Conservation (phyloP, 2,797 vertebrate species). For the Poliocrania exsul region DNA sequence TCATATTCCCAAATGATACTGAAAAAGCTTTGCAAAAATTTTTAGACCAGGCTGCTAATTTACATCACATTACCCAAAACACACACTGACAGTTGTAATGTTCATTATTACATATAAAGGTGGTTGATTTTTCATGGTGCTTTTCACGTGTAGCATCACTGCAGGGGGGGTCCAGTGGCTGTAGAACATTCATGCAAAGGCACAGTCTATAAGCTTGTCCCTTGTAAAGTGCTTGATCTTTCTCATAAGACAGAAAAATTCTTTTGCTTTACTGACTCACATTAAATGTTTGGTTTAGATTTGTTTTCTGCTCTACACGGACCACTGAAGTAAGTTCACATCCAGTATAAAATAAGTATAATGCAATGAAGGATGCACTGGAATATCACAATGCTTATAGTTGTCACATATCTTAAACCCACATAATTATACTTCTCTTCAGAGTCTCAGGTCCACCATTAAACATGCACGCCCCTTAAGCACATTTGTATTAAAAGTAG, state of each 20-base stretch:
- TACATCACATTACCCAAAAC: background rate
- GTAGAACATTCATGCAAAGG: accelerated
- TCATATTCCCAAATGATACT: background rate
- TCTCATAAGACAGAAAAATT: background rate
- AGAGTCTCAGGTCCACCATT: background rate
- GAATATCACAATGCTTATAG: background rate
- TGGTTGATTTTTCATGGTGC: background rate
- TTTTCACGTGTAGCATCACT: background rate
- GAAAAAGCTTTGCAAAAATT: background rate
- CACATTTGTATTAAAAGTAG: background rate
- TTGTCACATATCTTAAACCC: background rate
- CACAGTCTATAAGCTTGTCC: background rate
- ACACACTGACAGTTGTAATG: background rate
- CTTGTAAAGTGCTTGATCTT: background rate
- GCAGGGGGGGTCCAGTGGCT: background rate
- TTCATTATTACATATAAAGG: background rate
- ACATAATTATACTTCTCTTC: background rate
- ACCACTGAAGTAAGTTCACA: background rate
- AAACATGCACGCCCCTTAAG: background rate
- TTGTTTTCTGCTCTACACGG: background rate
- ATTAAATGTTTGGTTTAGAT: background rate
- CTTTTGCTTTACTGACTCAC: background rate
- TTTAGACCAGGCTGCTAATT: background rate
- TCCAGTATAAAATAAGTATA: background rate
- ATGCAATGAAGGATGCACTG: background rate